A percentile compares a stretch with the other conserved stretches of the same genome.
Conservation (phyloP, 2,113 vertebrate genomes). For the Indri indri region DNA sequence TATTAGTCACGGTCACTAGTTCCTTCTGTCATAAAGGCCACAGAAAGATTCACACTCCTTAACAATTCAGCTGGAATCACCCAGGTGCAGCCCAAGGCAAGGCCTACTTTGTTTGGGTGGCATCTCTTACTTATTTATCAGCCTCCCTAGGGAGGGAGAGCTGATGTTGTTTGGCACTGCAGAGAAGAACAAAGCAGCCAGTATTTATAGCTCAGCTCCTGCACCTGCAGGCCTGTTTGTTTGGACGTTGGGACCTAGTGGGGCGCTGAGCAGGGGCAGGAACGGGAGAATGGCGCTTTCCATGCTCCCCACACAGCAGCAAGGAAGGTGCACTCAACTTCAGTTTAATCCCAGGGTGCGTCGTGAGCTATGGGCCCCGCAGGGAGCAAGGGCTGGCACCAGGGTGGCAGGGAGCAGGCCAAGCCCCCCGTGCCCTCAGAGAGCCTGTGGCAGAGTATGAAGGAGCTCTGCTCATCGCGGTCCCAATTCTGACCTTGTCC, state of each 20-base stretch:
- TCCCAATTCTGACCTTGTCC: neutral
- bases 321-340: neutral
- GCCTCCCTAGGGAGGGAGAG: neutral
- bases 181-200: constrained; percentile 4
- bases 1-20: too few relatives aligned
- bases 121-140: constrained; percentile 68
- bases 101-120: constrained; percentile 32
- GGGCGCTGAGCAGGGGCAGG: neutral
- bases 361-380: accelerated
- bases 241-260: neutral
- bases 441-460: neutral
- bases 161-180: constrained; percentile 27
- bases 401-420: neutral
- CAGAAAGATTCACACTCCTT: neutral
- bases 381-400: too few relatives aligned
- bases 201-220: constrained; percentile 50
- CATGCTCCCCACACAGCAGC: neutral
- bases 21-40: neutral
- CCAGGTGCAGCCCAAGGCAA: neutral
- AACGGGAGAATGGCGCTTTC: neutral
- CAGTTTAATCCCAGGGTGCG: neutral
- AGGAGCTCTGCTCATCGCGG: neutral
- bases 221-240: constrained; percentile 41
- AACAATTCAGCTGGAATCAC: neutral
- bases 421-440: neutral